Base-by-base conservation (phyloP, 2,113 vertebrate genomes). In the Saimiri boliviensis region DNA sequence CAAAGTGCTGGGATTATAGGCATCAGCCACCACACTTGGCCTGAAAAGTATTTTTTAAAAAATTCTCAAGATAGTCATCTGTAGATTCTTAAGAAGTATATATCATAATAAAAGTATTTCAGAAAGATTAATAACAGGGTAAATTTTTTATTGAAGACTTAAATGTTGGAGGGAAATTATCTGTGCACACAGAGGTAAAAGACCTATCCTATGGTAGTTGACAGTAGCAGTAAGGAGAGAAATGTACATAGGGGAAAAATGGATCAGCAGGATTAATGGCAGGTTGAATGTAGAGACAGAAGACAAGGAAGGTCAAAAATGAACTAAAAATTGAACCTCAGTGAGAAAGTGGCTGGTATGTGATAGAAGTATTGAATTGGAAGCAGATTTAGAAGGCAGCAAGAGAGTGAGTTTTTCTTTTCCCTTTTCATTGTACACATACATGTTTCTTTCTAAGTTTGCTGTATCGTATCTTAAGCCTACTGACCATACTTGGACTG, bases 221-320 rank as follows among this genome's bases (percentile, higher is more conserved):
- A 76, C 30, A 40, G n/a, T 87, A 42, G 54, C 80, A 35, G 79
- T 60, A 60, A 77, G 95, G 93, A 93, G 30, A 71, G 30, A 70
- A 71, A 86, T 11, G 10, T 76, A 80, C 35, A 30, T 20, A 80
- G 30, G 89, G 54, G 1, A 25, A 63, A 80, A 52, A 68, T 77
- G 47, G 73, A 32, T 79, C 76, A 87, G 13, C 10, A 84, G 70
- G 25, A 83, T 74, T 93, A 49, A 83, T 92, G 56, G 40, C 25
- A 63, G 60, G 21, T 92, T 94, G 63, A 76, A 84, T 58, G n/a
- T 87, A 40, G 60, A 35, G 25, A 49, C 3, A 89, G 54, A 93
- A 95, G 80, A 89, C 27, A 96, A 47, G 11, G n/a, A 68, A 35
- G 30, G 9, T 92, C 40, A 74, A 88, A 95, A 90, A 37, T 84